Conservation (phyloP, 2,888 invertebrate species). For the Parasteatoda lunata region DNA sequence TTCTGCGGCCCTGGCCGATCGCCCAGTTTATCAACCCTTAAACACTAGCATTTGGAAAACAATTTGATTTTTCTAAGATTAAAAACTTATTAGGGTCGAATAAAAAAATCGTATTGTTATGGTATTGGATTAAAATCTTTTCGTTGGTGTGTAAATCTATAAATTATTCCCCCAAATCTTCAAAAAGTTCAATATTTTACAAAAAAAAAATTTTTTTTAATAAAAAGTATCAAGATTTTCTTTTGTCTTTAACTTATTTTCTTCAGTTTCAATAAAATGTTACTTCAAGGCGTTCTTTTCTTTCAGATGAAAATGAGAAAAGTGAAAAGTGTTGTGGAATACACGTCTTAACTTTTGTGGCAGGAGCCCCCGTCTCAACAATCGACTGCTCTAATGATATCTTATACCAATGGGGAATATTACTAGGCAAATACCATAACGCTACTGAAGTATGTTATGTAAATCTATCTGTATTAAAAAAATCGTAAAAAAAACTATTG, state of each 20-base stretch:
- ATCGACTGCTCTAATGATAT: conserved; percentile 80
- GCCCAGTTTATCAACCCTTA: no score
- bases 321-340: conserved; percentile 76
- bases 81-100: no score
- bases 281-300: neutral
- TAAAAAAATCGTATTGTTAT: no score
- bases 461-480: neutral
- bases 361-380: conserved; percentile 82
- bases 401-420: conserved; percentile 83
- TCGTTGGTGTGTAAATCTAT: no score
- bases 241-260: neutral
- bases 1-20: no score
- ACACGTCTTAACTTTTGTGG: conserved; percentile 84
- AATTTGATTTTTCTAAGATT: no score
- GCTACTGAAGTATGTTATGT: conserved; percentile 79
- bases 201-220: neutral
- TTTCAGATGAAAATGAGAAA: conserved; percentile 13
- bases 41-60: no score
- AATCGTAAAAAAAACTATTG: neutral
- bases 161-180: neutral
- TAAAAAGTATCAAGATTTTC: neutral
- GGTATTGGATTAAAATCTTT: no score
- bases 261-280: no score
- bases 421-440: conserved; percentile 80
- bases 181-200: no score